A percentile compares a stretch with the other conserved stretches of the same genome.
Conservation (phyloP, 2,888 invertebrate genomes). For the Acronicta psi region DNA sequence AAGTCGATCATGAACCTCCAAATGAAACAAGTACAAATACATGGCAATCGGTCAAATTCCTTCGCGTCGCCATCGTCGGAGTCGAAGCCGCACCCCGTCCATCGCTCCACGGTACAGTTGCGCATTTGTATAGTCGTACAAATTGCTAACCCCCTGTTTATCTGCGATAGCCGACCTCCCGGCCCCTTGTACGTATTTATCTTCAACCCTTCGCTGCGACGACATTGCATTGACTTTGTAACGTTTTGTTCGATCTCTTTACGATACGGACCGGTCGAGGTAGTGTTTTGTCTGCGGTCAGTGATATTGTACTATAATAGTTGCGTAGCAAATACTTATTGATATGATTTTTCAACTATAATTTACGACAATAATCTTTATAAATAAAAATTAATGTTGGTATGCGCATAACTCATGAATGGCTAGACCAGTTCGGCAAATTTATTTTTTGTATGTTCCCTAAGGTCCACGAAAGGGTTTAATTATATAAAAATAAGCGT, state of each 20-base stretch:
- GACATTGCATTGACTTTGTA: slow-evolving; percentile 83
- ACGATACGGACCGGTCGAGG: slow-evolving; percentile 54
- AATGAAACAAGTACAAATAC: slow-evolving; percentile 47
- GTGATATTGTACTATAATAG: background rate
- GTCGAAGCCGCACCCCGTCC: slow-evolving; percentile 52
- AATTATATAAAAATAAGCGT: too few relatives aligned
- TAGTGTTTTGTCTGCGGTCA: slow-evolving; percentile 23
- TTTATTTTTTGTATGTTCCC: too few relatives aligned
- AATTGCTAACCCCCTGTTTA: slow-evolving; percentile 87
- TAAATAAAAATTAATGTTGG: too few relatives aligned
- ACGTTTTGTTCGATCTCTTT: slow-evolving; percentile 72
- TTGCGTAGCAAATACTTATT: too few relatives aligned
- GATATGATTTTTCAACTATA: too few relatives aligned
- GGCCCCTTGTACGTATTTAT: slow-evolving; percentile 82
- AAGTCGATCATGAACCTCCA: slow-evolving; percentile 22
- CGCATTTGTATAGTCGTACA: slow-evolving; percentile 84
- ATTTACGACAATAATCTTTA: too few relatives aligned
- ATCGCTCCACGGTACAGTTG: slow-evolving; percentile 57
- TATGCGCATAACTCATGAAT: too few relatives aligned
- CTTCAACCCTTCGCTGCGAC: slow-evolving; percentile 80
- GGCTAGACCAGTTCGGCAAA: too few relatives aligned
- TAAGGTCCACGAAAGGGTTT: too few relatives aligned
- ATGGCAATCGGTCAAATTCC: slow-evolving; percentile 51
- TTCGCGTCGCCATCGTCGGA: slow-evolving; percentile 44
- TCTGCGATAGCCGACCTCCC: slow-evolving; percentile 72